These are phyloP conservation scores for Eupeodes corollae DNA, from an alignment of 1,140 invertebrate species.

Conservation along the genomic window DNA sequence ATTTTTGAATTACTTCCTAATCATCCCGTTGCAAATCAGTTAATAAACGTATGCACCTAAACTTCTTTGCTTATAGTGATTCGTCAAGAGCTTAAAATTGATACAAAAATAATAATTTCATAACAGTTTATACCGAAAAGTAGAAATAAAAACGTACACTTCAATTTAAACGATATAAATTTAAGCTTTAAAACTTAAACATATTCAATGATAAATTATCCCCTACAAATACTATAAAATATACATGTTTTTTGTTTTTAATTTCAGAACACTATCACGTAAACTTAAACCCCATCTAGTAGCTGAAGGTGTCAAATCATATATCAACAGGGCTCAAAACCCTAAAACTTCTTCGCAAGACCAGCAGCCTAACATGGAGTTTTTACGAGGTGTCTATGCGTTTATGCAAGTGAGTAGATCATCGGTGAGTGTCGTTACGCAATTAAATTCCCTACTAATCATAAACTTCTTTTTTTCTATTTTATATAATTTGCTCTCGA, in stretches of 20 bases:
- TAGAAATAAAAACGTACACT: no score
- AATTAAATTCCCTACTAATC: conserved; percentile 36
- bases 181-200: no score
- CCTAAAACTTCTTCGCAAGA: conserved; percentile 33
- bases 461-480: conserved; percentile 34
- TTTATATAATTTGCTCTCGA: conserved; percentile 16
- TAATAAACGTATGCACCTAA: no score
- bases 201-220: no score
- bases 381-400: conserved; percentile 39
- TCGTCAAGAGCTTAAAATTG: no score
- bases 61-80: no score
- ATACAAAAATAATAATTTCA: no score
- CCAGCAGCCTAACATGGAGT: conserved; percentile 38
- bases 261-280: conserved; percentile 27
- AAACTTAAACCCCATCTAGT: conserved; percentile 37
- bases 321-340: conserved; percentile 36
- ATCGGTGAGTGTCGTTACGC: conserved; percentile 38
- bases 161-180: no score
- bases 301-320: conserved; percentile 36
- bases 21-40: no score
- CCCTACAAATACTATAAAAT: background rate
- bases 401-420: conserved; percentile 41
- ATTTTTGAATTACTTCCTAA: no score
- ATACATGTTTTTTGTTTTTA: background rate
- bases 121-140: no score